phyloP scores from a whole-genome alignment of 1,140 invertebrate species.

The Bombus confusus region DNA sequence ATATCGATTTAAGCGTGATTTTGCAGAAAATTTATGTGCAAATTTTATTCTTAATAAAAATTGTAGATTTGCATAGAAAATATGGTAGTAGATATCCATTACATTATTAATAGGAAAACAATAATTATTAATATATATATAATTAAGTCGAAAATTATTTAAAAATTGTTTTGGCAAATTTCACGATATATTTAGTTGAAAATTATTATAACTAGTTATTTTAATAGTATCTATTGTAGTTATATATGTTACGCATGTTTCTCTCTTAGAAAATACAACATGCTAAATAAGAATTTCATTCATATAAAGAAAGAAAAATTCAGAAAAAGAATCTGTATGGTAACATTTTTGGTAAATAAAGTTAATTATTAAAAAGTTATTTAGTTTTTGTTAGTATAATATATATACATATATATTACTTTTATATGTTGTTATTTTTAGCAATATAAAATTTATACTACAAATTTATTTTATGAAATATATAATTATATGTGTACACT shows the following conservation, averaged over 20 bases:
- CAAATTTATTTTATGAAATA: background rate
- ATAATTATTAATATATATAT: constrained; percentile 5
- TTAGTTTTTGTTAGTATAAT: background rate
- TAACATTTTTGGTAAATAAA: constrained; percentile 47
- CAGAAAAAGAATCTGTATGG: constrained; percentile 25
- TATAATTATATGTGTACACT: background rate
- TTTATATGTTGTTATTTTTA: background rate
- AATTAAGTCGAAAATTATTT: background rate
- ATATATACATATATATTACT: background rate
- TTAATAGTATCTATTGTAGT: constrained; percentile 20
- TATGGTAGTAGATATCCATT: constrained; percentile 30
- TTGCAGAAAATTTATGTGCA: constrained; percentile 14
- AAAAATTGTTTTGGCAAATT: constrained; percentile 12
- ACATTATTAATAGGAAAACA: background rate
- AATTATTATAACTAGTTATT: constrained; percentile 26
- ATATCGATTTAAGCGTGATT: constrained; percentile 5
- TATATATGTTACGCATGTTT: background rate
- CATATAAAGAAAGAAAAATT: background rate
- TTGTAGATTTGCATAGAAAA: constrained; percentile 37
- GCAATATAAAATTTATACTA: background rate
- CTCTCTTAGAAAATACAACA: background rate
- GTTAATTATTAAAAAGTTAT: constrained; percentile 13
- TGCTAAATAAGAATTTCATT: background rate
- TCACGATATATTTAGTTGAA: constrained; percentile 30
- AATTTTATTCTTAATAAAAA: constrained; percentile 40